Evolutionary conservation across 2,113 vertebrate genomes (phyloP).

Genomic region (Turdus rufiventris): DNA sequence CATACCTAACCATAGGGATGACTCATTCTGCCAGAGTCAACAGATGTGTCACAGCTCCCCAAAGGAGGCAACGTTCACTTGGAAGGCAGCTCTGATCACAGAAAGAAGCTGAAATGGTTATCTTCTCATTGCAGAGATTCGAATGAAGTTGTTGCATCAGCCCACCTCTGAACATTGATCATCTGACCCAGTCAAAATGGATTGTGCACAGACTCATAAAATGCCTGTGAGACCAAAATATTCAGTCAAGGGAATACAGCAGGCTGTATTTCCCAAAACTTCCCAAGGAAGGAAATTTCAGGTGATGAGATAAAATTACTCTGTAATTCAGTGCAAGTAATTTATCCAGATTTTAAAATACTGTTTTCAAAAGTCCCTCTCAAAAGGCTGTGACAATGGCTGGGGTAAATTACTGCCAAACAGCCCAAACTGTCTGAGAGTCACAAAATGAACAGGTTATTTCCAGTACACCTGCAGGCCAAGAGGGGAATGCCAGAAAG

Average conservation of each 20-base stretch:
- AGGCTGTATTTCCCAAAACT: background rate
- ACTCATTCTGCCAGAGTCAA: background rate
- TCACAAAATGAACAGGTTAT: background rate
- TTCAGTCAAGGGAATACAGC: background rate
- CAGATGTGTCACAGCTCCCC: background rate
- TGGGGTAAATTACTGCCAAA: background rate
- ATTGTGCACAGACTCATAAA: background rate
- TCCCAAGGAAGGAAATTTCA: background rate
- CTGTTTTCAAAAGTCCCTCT: background rate
- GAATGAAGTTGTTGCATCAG: background rate
- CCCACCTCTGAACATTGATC: background rate
- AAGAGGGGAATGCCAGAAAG: background rate
- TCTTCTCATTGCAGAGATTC: background rate
- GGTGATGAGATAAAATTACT: background rate
- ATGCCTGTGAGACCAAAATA: background rate
- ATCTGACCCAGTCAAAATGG: background rate
- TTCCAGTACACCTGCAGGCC: background rate
- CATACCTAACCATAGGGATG: background rate
- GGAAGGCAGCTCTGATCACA: background rate
- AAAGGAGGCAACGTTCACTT: background rate
- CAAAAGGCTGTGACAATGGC: background rate
- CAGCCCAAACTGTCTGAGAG: background rate
- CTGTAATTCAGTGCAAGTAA: background rate
- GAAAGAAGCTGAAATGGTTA: background rate
- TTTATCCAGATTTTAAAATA: background rate